phyloP scores from a whole-genome alignment of 1,140 invertebrate species.

The Copidosoma floridanum region DNA sequence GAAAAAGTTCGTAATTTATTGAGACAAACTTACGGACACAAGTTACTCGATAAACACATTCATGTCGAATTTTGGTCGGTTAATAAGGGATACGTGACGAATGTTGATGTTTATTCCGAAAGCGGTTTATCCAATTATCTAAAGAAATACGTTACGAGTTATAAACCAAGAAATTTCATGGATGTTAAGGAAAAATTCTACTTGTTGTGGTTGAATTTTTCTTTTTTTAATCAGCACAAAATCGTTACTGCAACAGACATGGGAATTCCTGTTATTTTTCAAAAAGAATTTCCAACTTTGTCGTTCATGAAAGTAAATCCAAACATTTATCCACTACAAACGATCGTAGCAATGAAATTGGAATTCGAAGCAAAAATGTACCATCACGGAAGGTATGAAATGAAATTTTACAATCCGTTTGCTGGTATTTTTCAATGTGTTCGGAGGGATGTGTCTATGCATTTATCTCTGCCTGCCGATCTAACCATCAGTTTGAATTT shows the following conservation, averaged over 20 bases:
- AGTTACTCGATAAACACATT: constrained; percentile 22
- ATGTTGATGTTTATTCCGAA: constrained; percentile 1
- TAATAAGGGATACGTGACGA: constrained; percentile 3
- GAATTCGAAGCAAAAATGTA: constrained; percentile 32
- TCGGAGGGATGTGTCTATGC: constrained; percentile 33
- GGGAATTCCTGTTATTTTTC: constrained; percentile 47
- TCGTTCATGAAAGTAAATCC: constrained; percentile 33
- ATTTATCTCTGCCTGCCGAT: constrained; percentile 40
- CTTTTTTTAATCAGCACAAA: constrained; percentile 35
- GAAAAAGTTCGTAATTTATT: constrained; percentile 29
- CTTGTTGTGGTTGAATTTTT: constrained; percentile 24
- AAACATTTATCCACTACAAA: neutral
- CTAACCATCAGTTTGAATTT: constrained; percentile 37
- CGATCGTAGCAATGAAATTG: constrained; percentile 8
- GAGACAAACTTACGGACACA: constrained; percentile 10
- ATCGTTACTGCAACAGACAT: constrained; percentile 48
- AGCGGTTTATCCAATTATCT: constrained; percentile 23
- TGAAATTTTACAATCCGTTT: constrained; percentile 49
- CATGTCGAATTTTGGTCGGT: constrained; percentile 30
- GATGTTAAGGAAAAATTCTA: constrained; percentile 7
- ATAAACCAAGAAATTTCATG: constrained; percentile 2
- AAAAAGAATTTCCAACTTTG: constrained; percentile 37
- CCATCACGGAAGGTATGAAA: constrained; percentile 38
- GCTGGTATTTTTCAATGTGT: constrained; percentile 46
- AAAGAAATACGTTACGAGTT: constrained; percentile 26